phyloP scores from a whole-genome alignment of 35 echinoderm and acorn worm species.

The Ophiothrix spiculata region DNA sequence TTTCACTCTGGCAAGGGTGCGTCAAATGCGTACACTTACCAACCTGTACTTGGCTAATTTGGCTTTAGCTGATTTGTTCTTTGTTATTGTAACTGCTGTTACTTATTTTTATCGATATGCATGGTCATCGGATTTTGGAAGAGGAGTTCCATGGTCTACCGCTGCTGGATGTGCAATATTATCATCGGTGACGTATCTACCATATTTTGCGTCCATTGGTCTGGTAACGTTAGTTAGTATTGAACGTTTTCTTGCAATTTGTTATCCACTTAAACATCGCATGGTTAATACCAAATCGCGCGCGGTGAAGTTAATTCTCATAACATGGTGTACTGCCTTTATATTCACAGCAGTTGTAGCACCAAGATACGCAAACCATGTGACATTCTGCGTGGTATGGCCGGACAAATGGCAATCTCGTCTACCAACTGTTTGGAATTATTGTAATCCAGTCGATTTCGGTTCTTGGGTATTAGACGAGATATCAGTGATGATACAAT shows the following conservation, averaged over 20 bases:
- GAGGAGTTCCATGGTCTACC: not conserved
- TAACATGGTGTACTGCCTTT: not conserved
- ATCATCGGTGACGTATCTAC: not conserved
- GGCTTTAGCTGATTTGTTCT: slow-evolving; percentile 58
- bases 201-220: not conserved
- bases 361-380: not conserved
- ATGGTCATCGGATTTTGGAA: not conserved
- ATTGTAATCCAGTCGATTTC: too few relatives aligned
- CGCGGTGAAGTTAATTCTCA: not conserved
- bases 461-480: too few relatives aligned
- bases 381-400: not conserved
- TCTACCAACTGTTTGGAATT: too few relatives aligned
- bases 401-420: too few relatives aligned
- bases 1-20: slow-evolving; percentile 42
- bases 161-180: not conserved
- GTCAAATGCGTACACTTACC: slow-evolving; percentile 63
- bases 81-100: slow-evolving; percentile 32
- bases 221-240: not conserved
- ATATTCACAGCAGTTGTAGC: not conserved
- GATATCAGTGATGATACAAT: too few relatives aligned
- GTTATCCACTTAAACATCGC: not conserved
- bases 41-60: slow-evolving; percentile 63
- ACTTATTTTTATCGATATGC: not conserved
- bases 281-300: not conserved
- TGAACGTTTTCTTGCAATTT: not conserved